Percentiles rank a stretch among this genome's conserved stretches.
These are phyloP conservation scores for Suncus etruscus DNA, from an alignment of 2,113 vertebrate genomes.

Conservation along the genomic window DNA sequence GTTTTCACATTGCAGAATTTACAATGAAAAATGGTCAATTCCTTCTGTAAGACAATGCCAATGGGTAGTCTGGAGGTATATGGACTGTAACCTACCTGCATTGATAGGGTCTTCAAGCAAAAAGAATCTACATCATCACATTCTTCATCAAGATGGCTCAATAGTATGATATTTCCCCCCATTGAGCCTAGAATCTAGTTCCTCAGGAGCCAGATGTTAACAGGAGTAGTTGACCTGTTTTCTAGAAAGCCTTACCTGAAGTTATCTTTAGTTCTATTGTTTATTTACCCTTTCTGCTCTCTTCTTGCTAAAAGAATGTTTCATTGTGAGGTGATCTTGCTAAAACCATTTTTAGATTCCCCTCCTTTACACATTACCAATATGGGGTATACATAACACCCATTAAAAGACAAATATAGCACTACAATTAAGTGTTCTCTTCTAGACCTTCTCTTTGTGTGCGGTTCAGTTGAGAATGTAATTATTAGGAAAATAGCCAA, in stretches of 20 bases:
- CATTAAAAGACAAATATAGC: constrained; percentile 52
- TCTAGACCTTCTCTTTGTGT: constrained; percentile 57
- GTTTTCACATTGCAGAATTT: constrained; percentile 11
- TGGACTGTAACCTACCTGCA: neutral
- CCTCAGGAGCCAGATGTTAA: neutral
- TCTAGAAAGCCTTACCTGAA: neutral
- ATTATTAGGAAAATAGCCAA: constrained; percentile 76
- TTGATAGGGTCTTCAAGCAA: neutral
- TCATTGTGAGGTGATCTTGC: neutral
- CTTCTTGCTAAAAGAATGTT: neutral
- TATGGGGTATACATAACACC: neutral
- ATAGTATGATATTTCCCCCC: neutral
- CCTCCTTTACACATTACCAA: constrained; percentile 37
- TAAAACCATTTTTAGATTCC: constrained; percentile 38
- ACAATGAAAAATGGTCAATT: neutral
- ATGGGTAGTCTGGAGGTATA: neutral
- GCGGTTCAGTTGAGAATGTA: constrained; percentile 60
- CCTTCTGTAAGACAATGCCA: neutral
- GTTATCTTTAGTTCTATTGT: neutral
- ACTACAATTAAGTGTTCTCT: constrained; percentile 54
- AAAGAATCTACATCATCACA: neutral
- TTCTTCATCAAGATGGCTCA: neutral
- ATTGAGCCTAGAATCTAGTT: too few relatives aligned
- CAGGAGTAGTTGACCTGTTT: neutral
- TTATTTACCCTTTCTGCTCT: neutral